Conservation (phyloP, 1,140 invertebrate species). For the Zelostemma sp. region DNA sequence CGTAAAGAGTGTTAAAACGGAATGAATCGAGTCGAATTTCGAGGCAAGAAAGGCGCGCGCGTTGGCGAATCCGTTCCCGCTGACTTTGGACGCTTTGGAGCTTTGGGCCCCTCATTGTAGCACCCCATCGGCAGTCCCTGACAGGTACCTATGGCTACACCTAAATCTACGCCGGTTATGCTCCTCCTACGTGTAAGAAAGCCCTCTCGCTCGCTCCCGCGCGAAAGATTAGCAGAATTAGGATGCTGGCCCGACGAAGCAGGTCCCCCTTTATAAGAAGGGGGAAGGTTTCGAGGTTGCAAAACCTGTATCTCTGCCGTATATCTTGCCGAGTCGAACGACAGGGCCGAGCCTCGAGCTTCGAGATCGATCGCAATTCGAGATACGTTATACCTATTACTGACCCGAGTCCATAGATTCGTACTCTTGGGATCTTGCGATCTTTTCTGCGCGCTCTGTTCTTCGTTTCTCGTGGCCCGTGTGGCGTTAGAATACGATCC, state of each 20-base stretch:
- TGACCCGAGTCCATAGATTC: conserved; percentile 24
- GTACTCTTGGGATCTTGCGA: conserved; percentile 6
- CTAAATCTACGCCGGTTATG: conserved; percentile 47
- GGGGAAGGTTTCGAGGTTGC: conserved; percentile 36
- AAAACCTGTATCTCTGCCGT: conserved; percentile 51
- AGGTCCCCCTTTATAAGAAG: conserved; percentile 16
- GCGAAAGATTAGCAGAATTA: conserved; percentile 54
- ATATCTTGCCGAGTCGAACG: conserved; percentile 48
- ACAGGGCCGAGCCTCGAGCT: conserved; percentile 39
- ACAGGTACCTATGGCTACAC: conserved; percentile 55
- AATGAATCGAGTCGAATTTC: neutral
- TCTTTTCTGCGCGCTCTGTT: neutral
- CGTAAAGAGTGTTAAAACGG: too few species aligned
- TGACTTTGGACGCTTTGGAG: conserved; percentile 53
- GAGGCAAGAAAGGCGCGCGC: too few species aligned
- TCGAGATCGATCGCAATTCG: conserved; percentile 45
- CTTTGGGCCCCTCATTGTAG: conserved; percentile 47
- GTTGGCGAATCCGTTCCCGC: conserved; percentile 49
- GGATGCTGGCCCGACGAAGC: conserved; percentile 31
- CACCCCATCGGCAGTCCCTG: conserved; percentile 52
- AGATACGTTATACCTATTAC: conserved; percentile 38
- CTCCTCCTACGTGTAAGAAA: conserved; percentile 41
- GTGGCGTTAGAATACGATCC: too few species aligned
- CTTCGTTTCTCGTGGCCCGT: too few species aligned
- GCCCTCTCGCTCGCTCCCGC: conserved; percentile 32